Conservation (phyloP, 2,888 invertebrate genomes). For the Pasiphila rectangulata region DNA sequence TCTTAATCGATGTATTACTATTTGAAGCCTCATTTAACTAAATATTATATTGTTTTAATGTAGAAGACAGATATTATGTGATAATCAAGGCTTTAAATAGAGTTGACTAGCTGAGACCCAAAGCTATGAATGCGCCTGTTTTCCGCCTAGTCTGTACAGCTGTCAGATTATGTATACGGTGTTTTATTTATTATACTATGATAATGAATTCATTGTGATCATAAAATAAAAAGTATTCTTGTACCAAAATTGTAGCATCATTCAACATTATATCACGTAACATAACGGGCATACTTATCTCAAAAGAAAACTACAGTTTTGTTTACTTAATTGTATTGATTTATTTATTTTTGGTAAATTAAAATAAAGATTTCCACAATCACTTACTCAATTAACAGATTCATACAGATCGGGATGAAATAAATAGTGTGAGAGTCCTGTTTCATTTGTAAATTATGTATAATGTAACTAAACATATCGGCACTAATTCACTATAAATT, state of each 20-base stretch:
- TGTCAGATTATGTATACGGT: conserved; percentile 13
- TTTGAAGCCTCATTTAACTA: no score
- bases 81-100: no score
- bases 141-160: not conserved
- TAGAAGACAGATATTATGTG: not conserved
- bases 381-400: conserved; percentile 75
- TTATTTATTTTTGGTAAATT: conserved; percentile 80
- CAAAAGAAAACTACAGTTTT: conserved; percentile 26
- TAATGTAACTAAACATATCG: conserved; percentile 66
- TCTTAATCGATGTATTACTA: no score
- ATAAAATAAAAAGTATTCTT: conserved; percentile 46
- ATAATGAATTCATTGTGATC: conserved; percentile 38
- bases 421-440: conserved; percentile 77
- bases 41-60: no score
- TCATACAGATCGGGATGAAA: conserved; percentile 79
- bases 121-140: no score
- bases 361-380: conserved; percentile 74
- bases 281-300: not conserved
- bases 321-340: conserved; percentile 62
- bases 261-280: not conserved
- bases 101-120: no score
- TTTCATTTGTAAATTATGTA: conserved; percentile 62
- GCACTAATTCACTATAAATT: conserved; percentile 74
- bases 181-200: conserved; percentile 24
- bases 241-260: conserved; percentile 11